A percentile compares a stretch with the other conserved stretches of the same genome.
Conservation (phyloP, 2,113 vertebrate species). For the Megaceryle torquata region DNA sequence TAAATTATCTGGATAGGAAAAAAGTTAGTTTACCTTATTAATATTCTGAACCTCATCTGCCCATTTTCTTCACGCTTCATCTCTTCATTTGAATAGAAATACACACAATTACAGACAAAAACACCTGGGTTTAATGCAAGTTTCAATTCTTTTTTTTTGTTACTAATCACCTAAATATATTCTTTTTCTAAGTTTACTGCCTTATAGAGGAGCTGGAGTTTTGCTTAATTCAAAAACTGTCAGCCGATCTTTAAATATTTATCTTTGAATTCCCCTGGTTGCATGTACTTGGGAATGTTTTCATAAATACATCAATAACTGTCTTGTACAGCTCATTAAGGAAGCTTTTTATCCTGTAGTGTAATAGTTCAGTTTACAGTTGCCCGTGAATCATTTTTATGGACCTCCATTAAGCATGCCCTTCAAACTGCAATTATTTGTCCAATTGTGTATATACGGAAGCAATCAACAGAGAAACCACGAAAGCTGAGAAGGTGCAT, state of each 20-base stretch:
- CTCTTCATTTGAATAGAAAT: slow-evolving; percentile 12
- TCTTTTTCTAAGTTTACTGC: background rate
- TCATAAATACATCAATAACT: slow-evolving; percentile 74
- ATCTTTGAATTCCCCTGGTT: slow-evolving; percentile 63
- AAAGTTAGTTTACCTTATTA: slow-evolving; percentile 20
- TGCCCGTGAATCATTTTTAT: slow-evolving; percentile 70
- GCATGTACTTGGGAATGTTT: slow-evolving; percentile 66
- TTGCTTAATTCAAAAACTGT: slow-evolving; percentile 2
- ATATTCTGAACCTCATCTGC: background rate
- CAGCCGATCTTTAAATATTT: slow-evolving; percentile 66
- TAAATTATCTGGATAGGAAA: background rate
- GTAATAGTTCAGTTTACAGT: slow-evolving; percentile 63
- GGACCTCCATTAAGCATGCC: slow-evolving; percentile 60
- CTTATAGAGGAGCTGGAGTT: background rate
- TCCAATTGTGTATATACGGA: slow-evolving; percentile 41
- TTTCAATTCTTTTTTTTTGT: background rate
- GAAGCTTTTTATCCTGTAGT: slow-evolving; percentile 71
- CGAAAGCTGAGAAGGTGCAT: slow-evolving; percentile 29
- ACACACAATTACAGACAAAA: background rate
- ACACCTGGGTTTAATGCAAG: background rate
- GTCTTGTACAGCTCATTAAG: slow-evolving; percentile 73
- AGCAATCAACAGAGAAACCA: slow-evolving; percentile 53
- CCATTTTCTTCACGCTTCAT: slow-evolving; percentile 14
- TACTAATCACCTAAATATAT: background rate
- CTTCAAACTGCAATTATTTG: slow-evolving; percentile 70